Conservation (phyloP, 2,888 invertebrate species). For the Matsumyia berberina region DNA sequence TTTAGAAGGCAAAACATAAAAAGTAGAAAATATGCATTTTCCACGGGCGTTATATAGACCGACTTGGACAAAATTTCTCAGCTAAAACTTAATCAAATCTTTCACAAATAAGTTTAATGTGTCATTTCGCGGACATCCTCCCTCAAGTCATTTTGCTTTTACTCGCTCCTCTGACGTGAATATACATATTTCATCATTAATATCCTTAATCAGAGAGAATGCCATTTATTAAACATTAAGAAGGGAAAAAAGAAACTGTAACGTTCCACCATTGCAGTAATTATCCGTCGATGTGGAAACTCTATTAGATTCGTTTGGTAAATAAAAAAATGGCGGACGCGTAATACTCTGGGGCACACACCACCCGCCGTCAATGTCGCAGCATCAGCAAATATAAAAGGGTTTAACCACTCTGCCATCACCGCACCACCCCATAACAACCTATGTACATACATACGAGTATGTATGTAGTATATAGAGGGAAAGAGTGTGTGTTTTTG, state of each 20-base stretch:
- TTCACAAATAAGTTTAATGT: slow-evolving; percentile 51
- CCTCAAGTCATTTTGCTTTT: slow-evolving; percentile 27
- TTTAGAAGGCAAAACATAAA: background rate
- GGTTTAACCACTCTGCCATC: slow-evolving; percentile 59
- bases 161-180: slow-evolving; percentile 3
- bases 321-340: slow-evolving; percentile 70
- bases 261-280: slow-evolving; percentile 68
- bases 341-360: slow-evolving; percentile 47
- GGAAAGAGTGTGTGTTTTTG: slow-evolving; percentile 10
- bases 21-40: background rate
- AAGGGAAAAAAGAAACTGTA: slow-evolving; percentile 38
- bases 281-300: slow-evolving; percentile 73
- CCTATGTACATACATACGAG: slow-evolving; percentile 12
- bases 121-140: slow-evolving; percentile 39
- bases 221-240: slow-evolving; percentile 70
- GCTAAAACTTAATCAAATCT: slow-evolving; percentile 48
- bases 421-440: slow-evolving; percentile 40
- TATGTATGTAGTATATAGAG: background rate
- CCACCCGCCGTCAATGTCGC: slow-evolving; percentile 72
- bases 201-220: slow-evolving; percentile 68
- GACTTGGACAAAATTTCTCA: background rate
- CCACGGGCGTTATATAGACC: background rate
- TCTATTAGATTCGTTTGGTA: slow-evolving; percentile 68
- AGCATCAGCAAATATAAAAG: slow-evolving; percentile 73
- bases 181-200: slow-evolving; percentile 57